A percentile compares a stretch with the other conserved stretches of the same genome.
phyloP scores from a whole-genome alignment of 1,140 invertebrate species.

The Triops longicaudatus region DNA sequence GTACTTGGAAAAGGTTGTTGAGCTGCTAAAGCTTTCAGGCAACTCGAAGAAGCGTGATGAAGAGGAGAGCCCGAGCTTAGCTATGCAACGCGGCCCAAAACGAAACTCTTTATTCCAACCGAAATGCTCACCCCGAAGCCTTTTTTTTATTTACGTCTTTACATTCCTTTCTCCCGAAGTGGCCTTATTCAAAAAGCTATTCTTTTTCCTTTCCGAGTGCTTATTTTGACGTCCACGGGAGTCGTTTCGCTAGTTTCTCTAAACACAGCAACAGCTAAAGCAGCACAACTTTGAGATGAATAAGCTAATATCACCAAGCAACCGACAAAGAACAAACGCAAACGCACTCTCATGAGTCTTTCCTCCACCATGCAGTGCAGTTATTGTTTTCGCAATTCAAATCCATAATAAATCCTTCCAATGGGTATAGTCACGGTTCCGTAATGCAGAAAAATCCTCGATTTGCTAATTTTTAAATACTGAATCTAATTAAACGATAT shows the following conservation, averaged over 20 bases:
- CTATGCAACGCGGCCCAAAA: background rate
- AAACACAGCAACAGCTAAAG: background rate
- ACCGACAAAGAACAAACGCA: background rate
- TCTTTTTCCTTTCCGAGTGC: background rate
- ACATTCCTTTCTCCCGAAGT: background rate
- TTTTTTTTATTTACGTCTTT: background rate
- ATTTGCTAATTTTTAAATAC: too few species aligned
- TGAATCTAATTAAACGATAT: too few species aligned
- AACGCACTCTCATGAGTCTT: background rate
- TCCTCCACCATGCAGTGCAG: too few species aligned
- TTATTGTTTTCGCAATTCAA: too few species aligned
- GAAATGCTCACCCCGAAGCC: background rate
- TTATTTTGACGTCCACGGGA: background rate
- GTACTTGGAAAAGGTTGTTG: background rate
- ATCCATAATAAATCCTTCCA: too few species aligned
- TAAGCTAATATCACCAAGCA: background rate
- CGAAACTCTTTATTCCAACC: background rate
- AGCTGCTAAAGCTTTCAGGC: background rate
- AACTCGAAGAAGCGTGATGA: background rate
- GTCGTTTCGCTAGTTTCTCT: constrained; percentile 1
- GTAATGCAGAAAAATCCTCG: too few species aligned
- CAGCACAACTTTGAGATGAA: background rate
- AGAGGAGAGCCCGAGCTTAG: background rate
- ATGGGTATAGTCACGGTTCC: too few species aligned
- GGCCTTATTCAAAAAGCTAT: background rate